Percentiles rank a stretch among this genome's conserved stretches.
These are phyloP conservation scores for Brachionus calyciflorus DNA, from an alignment of 1,140 invertebrate species.

Conservation along the genomic window DNA sequence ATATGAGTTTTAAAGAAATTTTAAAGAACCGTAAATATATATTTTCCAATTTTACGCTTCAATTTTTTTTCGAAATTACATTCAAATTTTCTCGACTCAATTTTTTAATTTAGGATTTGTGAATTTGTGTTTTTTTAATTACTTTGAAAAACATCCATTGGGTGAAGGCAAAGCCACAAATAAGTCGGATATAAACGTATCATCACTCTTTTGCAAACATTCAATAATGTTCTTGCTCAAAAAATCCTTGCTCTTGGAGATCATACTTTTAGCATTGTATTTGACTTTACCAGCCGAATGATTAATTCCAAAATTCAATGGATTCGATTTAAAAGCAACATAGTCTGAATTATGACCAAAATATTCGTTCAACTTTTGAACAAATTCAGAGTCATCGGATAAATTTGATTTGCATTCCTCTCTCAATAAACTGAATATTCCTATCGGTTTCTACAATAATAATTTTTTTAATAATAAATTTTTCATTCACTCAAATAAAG, in stretches of 20 bases:
- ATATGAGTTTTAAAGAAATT: too few species aligned
- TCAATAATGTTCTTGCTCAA: conserved; percentile 37
- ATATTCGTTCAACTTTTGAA: conserved; percentile 39
- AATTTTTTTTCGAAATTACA: too few species aligned
- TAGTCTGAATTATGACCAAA: conserved; percentile 2
- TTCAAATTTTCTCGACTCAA: too few species aligned
- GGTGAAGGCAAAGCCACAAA: conserved; percentile 22
- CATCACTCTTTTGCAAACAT: conserved; percentile 45
- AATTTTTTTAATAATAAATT: too few species aligned
- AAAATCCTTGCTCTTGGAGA: conserved; percentile 6
- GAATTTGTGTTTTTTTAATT: too few species aligned
- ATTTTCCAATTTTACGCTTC: too few species aligned
- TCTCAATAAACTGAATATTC: conserved; percentile 18
- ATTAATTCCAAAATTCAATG: conserved; percentile 9
- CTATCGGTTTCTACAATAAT: conserved; percentile 39
- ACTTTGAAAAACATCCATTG: conserved; percentile 35
- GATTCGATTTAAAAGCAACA: neutral
- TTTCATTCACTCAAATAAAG: too few species aligned
- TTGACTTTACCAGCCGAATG: conserved; percentile 38
- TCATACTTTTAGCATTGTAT: conserved; percentile 1
- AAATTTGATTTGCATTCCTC: conserved; percentile 21
- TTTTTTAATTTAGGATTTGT: too few species aligned
- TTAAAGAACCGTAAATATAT: too few species aligned
- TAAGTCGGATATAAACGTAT: conserved; percentile 23
- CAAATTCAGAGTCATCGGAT: conserved; percentile 9